Evolutionary conservation across 2,797 vertebrate species (phyloP), one percentile per base, ranked within the genome.

Genomic region (Acanthornis magna): DNA sequence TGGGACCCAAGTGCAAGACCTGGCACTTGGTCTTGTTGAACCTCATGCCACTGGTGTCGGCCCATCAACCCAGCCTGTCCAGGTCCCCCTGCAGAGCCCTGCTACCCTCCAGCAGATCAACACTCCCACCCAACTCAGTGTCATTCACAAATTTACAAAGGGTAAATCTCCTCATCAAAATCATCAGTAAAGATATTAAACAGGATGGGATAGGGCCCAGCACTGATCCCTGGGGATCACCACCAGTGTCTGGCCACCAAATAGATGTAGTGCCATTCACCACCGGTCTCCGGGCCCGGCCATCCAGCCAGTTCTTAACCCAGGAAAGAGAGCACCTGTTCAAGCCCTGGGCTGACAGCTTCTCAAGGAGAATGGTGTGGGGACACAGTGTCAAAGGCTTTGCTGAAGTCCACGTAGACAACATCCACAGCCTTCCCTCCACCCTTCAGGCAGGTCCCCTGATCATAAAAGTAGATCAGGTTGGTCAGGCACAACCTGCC

Each of bases 271-370:
- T 23, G 29, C 9, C 0, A 0, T 25, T 45, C 38, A 9, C 43
- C 10, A 23, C 11, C 13, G 12, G 5, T 12, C 27, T 7, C 32
- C 51, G 36, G 27, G 32, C 16, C 11, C 0, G 0, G 9, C 32
- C 17, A 29, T 17, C 27, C 38, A 72, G 13, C 5, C 27, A 65
- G 32, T 7, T 65, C 58, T 9, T 16, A 57, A 43, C 16, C 7
- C 15, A 57, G 38, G 38, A 38, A 12, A 42, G 22, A 36, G 18
- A 4, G 22, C 13, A 7, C 27, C 19, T 16, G 11, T 5, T 22
- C 43, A 23, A 65, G 27, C 13, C 2, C 0, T 6, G 13, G 11
- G n/a, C 3, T 45, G 67, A 4, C 45, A 63, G 26, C 17, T 62
- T n/a, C 9, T 26, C 25, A 15, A 57, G 66, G 22, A 62, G n/a